phyloP scores from a whole-genome alignment of 2,113 vertebrate species.

The Chlorodrepanis virens region DNA sequence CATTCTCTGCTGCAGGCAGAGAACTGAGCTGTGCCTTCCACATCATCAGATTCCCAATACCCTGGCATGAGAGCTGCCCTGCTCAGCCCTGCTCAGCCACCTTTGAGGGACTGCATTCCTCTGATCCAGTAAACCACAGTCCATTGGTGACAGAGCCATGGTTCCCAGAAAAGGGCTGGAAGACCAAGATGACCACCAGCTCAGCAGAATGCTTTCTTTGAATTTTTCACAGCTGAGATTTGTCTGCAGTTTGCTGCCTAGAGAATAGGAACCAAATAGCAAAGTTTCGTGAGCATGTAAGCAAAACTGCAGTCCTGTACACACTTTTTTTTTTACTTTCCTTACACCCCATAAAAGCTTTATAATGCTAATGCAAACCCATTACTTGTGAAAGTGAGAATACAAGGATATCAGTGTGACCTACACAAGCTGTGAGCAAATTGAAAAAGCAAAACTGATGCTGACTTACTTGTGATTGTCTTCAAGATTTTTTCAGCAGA shows the following conservation, averaged over 20 bases:
- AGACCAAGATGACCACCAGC: background rate
- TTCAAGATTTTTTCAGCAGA: background rate
- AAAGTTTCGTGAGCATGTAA: background rate
- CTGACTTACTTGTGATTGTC: background rate
- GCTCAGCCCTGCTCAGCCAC: fast-evolving
- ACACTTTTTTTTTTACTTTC: background rate
- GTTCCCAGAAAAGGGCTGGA: background rate
- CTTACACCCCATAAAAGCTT: background rate
- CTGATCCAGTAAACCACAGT: background rate
- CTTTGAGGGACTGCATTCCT: background rate
- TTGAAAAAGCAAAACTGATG: background rate
- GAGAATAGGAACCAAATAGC: background rate
- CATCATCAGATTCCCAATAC: background rate
- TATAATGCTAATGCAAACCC: background rate
- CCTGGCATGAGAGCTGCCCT: background rate
- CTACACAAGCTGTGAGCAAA: background rate
- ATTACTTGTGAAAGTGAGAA: background rate
- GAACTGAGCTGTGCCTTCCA: background rate
- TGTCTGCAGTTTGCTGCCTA: background rate
- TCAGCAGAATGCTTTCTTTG: background rate
- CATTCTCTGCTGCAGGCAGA: background rate
- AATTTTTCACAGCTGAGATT: background rate
- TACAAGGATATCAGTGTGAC: background rate
- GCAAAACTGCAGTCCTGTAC: background rate
- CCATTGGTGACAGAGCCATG: background rate